Evolutionary conservation across 2,888 invertebrate species (phyloP).

Genomic region (Baronia brevicornis): DNA sequence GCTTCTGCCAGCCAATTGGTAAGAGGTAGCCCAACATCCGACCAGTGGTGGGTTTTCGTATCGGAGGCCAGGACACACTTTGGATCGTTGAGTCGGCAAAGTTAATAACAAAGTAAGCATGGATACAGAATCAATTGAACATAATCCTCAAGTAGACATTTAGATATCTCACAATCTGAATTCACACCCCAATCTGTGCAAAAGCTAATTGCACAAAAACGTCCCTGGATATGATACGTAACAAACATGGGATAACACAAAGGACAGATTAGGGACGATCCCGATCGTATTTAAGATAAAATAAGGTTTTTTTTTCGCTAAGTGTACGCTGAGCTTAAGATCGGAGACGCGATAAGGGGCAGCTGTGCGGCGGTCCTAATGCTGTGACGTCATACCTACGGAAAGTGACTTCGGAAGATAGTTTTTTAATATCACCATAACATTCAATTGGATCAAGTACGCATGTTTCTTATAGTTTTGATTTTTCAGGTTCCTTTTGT

Average conservation of each 20-base stretch:
- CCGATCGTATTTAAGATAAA: conserved; percentile 72
- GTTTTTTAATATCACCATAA: too few species aligned
- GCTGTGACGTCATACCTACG: conserved; percentile 37
- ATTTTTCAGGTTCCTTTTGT: too few species aligned
- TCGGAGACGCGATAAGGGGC: conserved; percentile 53
- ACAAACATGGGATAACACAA: conserved; percentile 60
- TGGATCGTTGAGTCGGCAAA: not conserved
- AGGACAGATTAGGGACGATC: conserved; percentile 68
- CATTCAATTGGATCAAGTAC: too few species aligned
- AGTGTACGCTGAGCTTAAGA: conserved; percentile 66
- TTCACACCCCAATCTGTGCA: conserved; percentile 53
- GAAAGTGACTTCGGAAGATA: conserved; percentile 18
- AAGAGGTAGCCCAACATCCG: too few species aligned
- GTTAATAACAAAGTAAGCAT: conserved; percentile 11
- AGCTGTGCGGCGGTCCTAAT: conserved; percentile 51
- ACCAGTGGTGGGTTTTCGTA: too few species aligned
- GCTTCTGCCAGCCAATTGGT: not conserved
- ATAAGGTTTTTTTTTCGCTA: conserved; percentile 65
- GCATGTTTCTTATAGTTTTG: too few species aligned
- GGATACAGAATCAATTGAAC: conserved; percentile 39
- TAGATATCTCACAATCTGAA: conserved; percentile 34
- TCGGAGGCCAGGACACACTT: too few species aligned
- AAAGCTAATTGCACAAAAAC: conserved; percentile 69
- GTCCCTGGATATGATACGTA: conserved; percentile 48
- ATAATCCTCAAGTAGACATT: conserved; percentile 28